Evolutionary conservation across 2,797 vertebrate species (phyloP), one percentile per base, ranked within the genome.

Genomic region (Poecile montanus): DNA sequence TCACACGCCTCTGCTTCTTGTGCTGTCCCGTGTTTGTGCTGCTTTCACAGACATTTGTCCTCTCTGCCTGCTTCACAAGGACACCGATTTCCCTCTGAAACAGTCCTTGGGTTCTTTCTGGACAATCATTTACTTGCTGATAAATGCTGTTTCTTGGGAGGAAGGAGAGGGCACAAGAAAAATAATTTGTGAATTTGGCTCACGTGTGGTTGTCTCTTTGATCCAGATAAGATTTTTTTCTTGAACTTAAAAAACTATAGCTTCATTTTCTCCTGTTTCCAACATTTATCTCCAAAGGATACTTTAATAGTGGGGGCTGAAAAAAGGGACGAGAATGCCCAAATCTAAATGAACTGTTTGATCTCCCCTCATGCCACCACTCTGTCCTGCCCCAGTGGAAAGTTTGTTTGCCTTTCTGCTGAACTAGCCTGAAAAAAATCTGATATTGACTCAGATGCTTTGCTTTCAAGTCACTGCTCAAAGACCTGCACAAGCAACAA

Each of bases 101-200:
- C 17, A 61, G 76, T 58, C 58, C 51, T 61, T 75, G 45, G 23
- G 13, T 73, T 83, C 63, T 36, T 42, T 74, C 82, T 89, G 70
- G 76, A 54, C 85, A 96, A 96, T 96, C 85, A 96, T 94, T 96
- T 94, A 96, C 91, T 60, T 84, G 73, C 30, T 19, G 14, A 68
- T 78, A 90, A 84, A 89, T 51, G 66, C 0, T 6, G n/a, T 34
- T 90, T 90, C 83, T 61, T 88, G 40, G 36, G 47, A 91, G 47
- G 65, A 88, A 65, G 48, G 78, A 68, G 66, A 79, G 6, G 5
- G 48, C 23, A 27, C 18, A 54, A 78, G 44, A 84, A 84, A 86
- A 86, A 50, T 32, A 0, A 38, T 58, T 58, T 54, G 11, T 48
- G 63, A 57, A 34, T 34, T 65, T 4, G 26, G 11, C 36, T 94